Base-by-base conservation (phyloP, 2,113 vertebrate species). In the Polyodon spathula region DNA sequence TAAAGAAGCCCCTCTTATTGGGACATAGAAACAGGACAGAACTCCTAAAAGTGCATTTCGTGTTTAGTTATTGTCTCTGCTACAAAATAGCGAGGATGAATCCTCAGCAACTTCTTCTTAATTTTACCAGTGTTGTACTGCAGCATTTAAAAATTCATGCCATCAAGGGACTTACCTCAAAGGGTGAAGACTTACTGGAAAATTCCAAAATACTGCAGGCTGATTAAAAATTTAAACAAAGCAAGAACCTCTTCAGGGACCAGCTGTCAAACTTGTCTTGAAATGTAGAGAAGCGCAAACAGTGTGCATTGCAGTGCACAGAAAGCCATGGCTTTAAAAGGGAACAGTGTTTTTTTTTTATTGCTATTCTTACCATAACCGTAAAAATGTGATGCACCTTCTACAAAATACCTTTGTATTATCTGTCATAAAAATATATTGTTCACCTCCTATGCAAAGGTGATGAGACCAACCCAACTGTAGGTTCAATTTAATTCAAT, bases 151-250 rank as follows among this genome's bases (percentile, higher is more conserved):
- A 78, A 73, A 81, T 82, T 81, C 70, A 75, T 78, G 63, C 62
- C 75, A 77, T 71, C 75, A 83, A 81, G 81, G 65, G 64, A 39
- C 63, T 38, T 51, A 66, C 68, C 75, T 83, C 74, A 83, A 88
- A 87, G 73, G 64, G 73, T 80, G 52, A 80, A 82, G 71, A 62
- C 75, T 72, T 66, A 70, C 67, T 69, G 81, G 76, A 72, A 81
- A 83, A 78, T 76, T 83, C 71, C 73, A 84, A 84, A 68, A 85
- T 81, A 81, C 75, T 67, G 39, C 59, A 78, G 70, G 60, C 80
- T 83, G 78, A 78, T 88, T 77, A 86, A 86, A 84, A 69, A 83
- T 83, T 87, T 72, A 90, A 80, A 80, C n/a, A n/a, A 63, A 68
- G 60, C 10, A 51, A 78, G 68, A 66, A 54, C 39, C 62, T 85